A percentile compares a stretch with the other conserved stretches of the same genome.
Conservation (phyloP, 2,888 invertebrate species). For the Drosophila demipolita region DNA sequence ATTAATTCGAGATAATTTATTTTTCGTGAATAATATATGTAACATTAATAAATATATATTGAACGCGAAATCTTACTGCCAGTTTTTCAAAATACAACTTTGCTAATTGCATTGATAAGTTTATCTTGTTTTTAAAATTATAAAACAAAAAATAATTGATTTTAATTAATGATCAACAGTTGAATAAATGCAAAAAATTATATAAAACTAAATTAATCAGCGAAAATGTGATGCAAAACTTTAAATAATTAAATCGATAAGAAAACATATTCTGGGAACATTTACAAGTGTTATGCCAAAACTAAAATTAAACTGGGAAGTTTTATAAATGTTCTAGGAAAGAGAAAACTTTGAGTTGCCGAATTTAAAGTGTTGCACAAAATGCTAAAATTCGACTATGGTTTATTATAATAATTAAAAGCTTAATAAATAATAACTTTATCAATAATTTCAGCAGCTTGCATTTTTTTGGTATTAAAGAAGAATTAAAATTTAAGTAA, state of each 20-base stretch:
- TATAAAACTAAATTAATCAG: neutral
- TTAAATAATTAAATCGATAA: neutral
- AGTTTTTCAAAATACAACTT: neutral
- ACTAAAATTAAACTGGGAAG: neutral
- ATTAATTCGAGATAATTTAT: neutral
- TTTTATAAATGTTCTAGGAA: too few relatives aligned
- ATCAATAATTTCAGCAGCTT: neutral
- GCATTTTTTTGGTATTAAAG: neutral
- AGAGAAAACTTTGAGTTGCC: too few relatives aligned
- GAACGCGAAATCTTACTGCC: neutral
- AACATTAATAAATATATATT: neutral
- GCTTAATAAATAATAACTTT: neutral
- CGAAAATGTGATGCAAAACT: neutral
- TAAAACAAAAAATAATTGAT: neutral
- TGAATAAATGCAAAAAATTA: too few relatives aligned
- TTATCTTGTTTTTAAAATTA: neutral
- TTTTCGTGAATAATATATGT: too few relatives aligned
- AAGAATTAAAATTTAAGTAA: neutral
- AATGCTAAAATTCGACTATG: too few relatives aligned
- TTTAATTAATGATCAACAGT: neutral
- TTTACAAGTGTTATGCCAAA: neutral
- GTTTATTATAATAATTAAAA: neutral
- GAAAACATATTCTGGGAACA: accelerated
- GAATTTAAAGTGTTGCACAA: too few relatives aligned
- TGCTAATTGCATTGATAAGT: neutral